Conservation (phyloP, 2,797 vertebrate genomes). For the Chelon auratus region DNA sequence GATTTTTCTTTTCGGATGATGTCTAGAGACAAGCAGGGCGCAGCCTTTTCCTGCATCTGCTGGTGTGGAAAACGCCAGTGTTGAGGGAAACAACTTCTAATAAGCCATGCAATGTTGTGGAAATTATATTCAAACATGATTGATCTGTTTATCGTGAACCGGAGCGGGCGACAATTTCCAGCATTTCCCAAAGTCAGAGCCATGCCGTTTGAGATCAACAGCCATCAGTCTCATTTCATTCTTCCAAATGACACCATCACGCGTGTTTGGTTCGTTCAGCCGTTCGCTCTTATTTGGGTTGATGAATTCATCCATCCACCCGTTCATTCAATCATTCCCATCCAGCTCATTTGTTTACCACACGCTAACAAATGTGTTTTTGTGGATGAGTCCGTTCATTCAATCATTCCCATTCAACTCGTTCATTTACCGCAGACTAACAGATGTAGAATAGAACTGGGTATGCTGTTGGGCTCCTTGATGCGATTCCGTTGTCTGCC, state of each 20-base stretch:
- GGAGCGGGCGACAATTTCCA: slow-evolving; percentile 46
- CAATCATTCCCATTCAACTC: slow-evolving; percentile 25
- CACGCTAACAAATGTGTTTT: slow-evolving; percentile 30
- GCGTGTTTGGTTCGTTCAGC: slow-evolving; percentile 46
- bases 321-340: slow-evolving; percentile 16
- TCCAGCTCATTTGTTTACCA: slow-evolving; percentile 44
- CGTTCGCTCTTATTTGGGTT: slow-evolving; percentile 31
- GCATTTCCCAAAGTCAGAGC: slow-evolving; percentile 53
- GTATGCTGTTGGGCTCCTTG: slow-evolving; percentile 15
- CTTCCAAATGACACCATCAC: slow-evolving; percentile 49
- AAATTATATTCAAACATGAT: slow-evolving; percentile 72
- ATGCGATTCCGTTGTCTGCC: slow-evolving; percentile 27
- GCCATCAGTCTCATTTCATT: slow-evolving; percentile 56
- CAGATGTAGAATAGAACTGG: slow-evolving; percentile 23
- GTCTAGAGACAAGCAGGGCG: slow-evolving; percentile 32
- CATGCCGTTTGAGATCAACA: slow-evolving; percentile 56
- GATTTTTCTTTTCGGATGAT: slow-evolving; percentile 40
- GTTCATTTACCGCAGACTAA: slow-evolving; percentile 41
- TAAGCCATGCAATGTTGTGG: slow-evolving; percentile 56
- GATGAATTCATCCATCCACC: slow-evolving; percentile 54
- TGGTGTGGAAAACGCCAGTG: slow-evolving; percentile 58
- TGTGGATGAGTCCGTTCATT: slow-evolving; percentile 47
- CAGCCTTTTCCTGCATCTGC: slow-evolving; percentile 33
- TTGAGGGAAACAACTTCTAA: slow-evolving; percentile 62
- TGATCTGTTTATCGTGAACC: slow-evolving; percentile 71